These are phyloP conservation scores for Drosophila albomicans DNA, from an alignment of 1,140 invertebrate genomes.

Conservation along the genomic window DNA sequence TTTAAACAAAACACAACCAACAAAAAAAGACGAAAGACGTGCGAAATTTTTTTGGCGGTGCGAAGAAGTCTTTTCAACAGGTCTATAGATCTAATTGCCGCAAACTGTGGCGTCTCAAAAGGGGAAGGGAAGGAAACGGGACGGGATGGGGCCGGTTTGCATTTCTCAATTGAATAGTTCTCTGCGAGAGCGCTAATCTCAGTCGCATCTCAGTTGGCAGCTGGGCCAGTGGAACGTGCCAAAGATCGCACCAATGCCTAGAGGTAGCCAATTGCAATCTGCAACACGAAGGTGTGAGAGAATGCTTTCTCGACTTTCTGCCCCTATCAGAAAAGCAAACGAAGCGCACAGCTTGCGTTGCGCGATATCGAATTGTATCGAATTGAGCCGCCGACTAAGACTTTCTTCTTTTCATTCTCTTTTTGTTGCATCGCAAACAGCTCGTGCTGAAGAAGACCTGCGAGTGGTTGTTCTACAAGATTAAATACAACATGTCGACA, in stretches of 20 bases:
- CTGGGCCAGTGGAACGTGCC: slow-evolving; percentile 60
- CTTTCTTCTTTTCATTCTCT: slow-evolving; percentile 16
- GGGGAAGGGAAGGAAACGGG: neutral
- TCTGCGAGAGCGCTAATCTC: slow-evolving; percentile 23
- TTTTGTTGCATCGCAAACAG: slow-evolving; percentile 46
- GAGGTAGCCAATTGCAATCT: slow-evolving; percentile 25
- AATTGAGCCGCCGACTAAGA: slow-evolving; percentile 3
- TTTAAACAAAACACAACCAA: slow-evolving; percentile 67
- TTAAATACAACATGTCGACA: slow-evolving; percentile 77
- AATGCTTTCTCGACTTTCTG: slow-evolving; percentile 55
- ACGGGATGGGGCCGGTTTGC: too few species aligned
- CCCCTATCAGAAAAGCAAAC: slow-evolving; percentile 7
- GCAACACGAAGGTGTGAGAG: slow-evolving; percentile 66
- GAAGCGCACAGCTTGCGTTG: too few species aligned
- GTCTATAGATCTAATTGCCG: slow-evolving; percentile 27
- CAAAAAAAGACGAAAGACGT: slow-evolving; percentile 33
- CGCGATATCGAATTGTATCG: neutral
- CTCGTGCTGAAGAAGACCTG: slow-evolving; percentile 77
- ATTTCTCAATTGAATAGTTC: slow-evolving; percentile 48
- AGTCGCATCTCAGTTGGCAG: neutral
- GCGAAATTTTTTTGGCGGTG: slow-evolving; percentile 55
- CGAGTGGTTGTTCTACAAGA: slow-evolving; percentile 75
- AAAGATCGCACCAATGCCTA: slow-evolving; percentile 13
- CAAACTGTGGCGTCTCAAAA: neutral
- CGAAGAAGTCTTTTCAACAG: slow-evolving; percentile 74